Evolutionary conservation across 1,140 invertebrate species (phyloP).

Genomic region (Pseudomyrmex flavicornis): DNA sequence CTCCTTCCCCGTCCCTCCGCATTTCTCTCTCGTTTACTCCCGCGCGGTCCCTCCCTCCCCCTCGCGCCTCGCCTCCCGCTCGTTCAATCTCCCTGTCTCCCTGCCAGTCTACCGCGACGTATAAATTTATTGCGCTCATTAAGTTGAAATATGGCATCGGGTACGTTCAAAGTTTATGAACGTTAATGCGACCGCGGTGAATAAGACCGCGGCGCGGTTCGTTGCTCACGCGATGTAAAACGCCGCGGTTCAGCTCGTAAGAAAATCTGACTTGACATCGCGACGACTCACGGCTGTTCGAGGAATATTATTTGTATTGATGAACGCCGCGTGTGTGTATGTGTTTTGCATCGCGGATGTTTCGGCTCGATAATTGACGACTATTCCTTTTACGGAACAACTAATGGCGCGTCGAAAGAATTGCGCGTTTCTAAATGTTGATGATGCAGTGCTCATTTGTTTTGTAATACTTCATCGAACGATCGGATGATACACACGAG

Average conservation of each 20-base stretch:
- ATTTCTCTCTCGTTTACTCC: slow-evolving; percentile 25
- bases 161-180: slow-evolving; percentile 79
- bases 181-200: slow-evolving; percentile 76
- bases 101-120: slow-evolving; percentile 73
- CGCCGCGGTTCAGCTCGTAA: slow-evolving; percentile 23
- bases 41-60: slow-evolving; percentile 24
- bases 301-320: slow-evolving; percentile 30
- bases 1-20: slow-evolving; percentile 13
- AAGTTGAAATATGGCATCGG: slow-evolving; percentile 78
- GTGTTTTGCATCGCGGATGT: neutral
- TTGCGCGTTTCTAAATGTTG: neutral
- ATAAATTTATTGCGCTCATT: slow-evolving; percentile 81
- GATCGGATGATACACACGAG: too few species aligned
- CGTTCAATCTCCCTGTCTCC: slow-evolving; percentile 74
- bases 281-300: slow-evolving; percentile 32
- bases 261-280: slow-evolving; percentile 59
- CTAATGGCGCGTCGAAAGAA: neutral
- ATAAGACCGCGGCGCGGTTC: slow-evolving; percentile 61
- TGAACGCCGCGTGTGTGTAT: neutral
- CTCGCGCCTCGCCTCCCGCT: slow-evolving; percentile 26
- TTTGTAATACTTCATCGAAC: neutral
- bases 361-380: slow-evolving; percentile 9
- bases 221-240: slow-evolving; percentile 62
- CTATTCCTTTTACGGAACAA: neutral
- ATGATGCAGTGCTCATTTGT: slow-evolving; percentile 20